These are phyloP conservation scores for Keiferia lycopersicella DNA, from an alignment of 2,888 invertebrate species.

Conservation along the genomic window DNA sequence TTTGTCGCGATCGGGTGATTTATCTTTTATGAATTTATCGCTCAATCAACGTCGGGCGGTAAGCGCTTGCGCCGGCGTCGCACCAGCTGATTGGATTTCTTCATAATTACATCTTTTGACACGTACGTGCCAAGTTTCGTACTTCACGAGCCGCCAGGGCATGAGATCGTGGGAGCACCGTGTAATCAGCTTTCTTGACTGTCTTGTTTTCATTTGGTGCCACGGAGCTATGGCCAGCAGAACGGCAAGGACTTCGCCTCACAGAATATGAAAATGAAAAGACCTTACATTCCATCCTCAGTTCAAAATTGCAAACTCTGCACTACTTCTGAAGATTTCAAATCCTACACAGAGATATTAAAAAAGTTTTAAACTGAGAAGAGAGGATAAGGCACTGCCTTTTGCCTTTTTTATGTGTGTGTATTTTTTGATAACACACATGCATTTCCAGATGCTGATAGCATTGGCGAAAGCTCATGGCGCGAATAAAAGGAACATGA, in stretches of 20 bases:
- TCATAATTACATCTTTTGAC: constrained; percentile 82
- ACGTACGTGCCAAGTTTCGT: constrained; percentile 79
- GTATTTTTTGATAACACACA: neutral
- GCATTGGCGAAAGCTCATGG: constrained; percentile 34
- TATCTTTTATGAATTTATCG: constrained; percentile 77
- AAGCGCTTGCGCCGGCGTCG: constrained; percentile 59
- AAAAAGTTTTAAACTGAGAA: too few species aligned
- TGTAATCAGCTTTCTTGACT: constrained; percentile 77
- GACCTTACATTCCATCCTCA: neutral
- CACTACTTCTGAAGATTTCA: neutral
- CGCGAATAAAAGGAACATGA: constrained; percentile 40
- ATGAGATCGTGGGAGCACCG: constrained; percentile 79
- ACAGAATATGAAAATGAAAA: too few species aligned
- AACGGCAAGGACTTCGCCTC: constrained; percentile 28
- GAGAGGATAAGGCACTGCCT: too few species aligned
- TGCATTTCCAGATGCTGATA: constrained; percentile 23
- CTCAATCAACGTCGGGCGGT: constrained; percentile 69
- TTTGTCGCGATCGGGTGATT: constrained; percentile 74
- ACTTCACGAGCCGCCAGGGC: constrained; percentile 69
- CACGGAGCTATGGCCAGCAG: constrained; percentile 51
- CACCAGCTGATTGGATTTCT: constrained; percentile 78
- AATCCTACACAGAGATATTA: neutral
- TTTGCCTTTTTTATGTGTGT: too few species aligned
- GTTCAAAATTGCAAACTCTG: neutral
- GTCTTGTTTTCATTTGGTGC: constrained; percentile 71